A percentile compares a stretch with the other conserved stretches of the same genome.
phyloP scores from a whole-genome alignment of 2,797 vertebrate species.

The Spizella passerina region DNA sequence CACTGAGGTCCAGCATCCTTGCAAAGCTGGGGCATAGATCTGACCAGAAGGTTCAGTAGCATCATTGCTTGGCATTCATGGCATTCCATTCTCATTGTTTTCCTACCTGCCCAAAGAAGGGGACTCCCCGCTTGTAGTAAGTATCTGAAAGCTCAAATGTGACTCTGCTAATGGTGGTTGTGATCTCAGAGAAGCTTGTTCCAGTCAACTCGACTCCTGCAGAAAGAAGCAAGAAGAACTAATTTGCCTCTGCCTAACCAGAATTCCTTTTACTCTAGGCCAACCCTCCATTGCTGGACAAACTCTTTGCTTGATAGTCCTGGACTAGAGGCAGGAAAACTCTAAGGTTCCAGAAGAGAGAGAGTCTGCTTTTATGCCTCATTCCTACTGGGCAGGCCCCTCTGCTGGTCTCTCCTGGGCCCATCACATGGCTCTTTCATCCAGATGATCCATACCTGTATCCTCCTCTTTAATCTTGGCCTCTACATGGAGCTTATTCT shows the following conservation, averaged over 20 bases:
- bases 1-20: background rate
- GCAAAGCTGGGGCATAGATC: background rate
- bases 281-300: background rate
- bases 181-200: conserved; percentile 55
- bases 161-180: conserved; percentile 54
- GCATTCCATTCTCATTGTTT: background rate
- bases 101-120: conserved; percentile 73
- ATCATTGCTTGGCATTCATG: background rate
- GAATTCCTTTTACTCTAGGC: background rate
- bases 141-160: conserved; percentile 60
- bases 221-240: background rate
- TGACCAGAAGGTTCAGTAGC: background rate
- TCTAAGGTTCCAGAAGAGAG: background rate
- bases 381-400: background rate
- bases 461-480: conserved; percentile 74
- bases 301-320: background rate
- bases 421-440: background rate
- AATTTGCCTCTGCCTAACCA: background rate
- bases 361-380: background rate
- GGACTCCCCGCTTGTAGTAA: conserved; percentile 70
- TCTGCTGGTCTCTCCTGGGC: background rate
- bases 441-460: conserved; percentile 67
- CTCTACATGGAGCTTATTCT: conserved; percentile 57
- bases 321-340: background rate
- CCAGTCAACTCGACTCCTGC: conserved; percentile 70